A percentile compares a stretch with the other conserved stretches of the same genome.
Evolutionary conservation across 2,113 vertebrate genomes (phyloP).

Genomic region (Phalacrocorax pelagicus): DNA sequence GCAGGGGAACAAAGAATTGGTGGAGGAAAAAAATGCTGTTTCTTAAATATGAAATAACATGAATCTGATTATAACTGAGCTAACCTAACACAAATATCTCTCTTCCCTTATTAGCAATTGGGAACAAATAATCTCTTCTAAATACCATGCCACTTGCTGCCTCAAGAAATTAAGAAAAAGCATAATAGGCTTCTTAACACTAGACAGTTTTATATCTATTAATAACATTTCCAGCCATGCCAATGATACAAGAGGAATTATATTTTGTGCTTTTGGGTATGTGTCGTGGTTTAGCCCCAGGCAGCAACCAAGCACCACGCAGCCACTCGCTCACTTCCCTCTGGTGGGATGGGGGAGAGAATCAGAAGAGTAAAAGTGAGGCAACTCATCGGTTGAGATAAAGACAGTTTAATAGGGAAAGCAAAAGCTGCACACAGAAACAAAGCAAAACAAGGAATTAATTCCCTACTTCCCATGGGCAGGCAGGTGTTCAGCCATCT

Average conservation of each 20-base stretch:
- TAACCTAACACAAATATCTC: background rate
- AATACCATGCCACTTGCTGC: background rate
- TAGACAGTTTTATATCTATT: background rate
- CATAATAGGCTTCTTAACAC: background rate
- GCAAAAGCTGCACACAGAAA: no score
- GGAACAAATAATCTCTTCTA: background rate
- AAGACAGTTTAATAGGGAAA: no score
- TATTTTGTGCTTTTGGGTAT: background rate
- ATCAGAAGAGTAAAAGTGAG: no score
- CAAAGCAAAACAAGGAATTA: no score
- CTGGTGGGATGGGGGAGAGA: no score
- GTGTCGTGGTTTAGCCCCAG: no score
- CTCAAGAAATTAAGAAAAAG: background rate
- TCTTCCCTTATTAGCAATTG: background rate
- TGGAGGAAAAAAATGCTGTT: background rate
- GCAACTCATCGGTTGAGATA: no score
- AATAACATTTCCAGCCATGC: background rate
- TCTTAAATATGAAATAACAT: background rate
- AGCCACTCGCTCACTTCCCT: no score
- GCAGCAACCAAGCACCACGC: no score
- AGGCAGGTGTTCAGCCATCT: no score
- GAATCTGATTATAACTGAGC: background rate
- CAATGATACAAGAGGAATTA: background rate
- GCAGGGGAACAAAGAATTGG: background rate
- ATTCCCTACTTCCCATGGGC: no score